Conservation (phyloP, 2,113 vertebrate genomes). For the Solea senegalensis region DNA sequence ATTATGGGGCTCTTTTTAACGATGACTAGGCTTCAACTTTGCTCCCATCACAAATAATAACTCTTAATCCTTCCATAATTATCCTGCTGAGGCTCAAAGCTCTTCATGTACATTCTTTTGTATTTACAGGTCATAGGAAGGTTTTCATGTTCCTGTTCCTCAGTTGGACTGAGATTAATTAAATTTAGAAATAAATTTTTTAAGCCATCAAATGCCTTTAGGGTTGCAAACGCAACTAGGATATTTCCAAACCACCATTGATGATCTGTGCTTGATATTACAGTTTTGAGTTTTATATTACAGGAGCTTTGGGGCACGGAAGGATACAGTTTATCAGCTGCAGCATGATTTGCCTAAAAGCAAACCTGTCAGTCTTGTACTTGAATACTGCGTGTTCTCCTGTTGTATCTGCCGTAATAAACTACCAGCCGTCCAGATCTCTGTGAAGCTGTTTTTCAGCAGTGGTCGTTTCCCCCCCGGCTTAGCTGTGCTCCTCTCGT, state of each 20-base stretch:
- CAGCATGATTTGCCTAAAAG: constrained; percentile 9
- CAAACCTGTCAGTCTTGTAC: background rate
- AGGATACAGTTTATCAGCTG: constrained; percentile 4
- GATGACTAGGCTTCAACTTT: background rate
- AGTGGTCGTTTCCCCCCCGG: constrained; percentile 12
- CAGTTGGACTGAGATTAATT: constrained; percentile 40
- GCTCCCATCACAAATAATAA: background rate
- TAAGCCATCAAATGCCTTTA: constrained; percentile 2
- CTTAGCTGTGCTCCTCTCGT: constrained; percentile 45
- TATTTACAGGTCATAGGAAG: background rate
- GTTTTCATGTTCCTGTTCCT: background rate
- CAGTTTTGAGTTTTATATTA: constrained; percentile 12
- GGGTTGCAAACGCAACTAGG: constrained; percentile 20
- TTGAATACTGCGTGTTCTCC: background rate
- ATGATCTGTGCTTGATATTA: background rate
- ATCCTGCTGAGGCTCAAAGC: background rate
- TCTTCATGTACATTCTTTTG: background rate
- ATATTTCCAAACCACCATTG: constrained; percentile 21
- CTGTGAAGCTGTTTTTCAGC: constrained; percentile 18
- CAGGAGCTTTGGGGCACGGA: background rate
- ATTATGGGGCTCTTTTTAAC: background rate
- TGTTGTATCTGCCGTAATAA: constrained; percentile 37
- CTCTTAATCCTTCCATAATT: background rate
- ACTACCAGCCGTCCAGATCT: constrained; percentile 10
- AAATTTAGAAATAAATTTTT: background rate